Conservation (phyloP, 2,113 vertebrate species). For the Ornithorhynchus anatinus region DNA sequence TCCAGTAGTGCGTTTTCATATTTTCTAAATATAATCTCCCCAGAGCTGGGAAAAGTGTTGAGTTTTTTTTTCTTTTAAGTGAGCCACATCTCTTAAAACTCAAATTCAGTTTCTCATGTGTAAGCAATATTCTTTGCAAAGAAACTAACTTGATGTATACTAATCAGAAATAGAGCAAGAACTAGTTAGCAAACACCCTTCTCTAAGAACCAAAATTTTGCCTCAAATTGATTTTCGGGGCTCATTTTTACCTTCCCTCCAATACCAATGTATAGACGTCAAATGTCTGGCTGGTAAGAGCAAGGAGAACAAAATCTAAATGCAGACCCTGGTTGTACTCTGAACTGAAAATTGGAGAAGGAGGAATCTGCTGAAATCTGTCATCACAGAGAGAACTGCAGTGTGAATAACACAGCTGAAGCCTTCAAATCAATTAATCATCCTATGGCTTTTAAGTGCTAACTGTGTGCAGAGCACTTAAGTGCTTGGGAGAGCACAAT, state of each 20-base stretch:
- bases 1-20: constrained; percentile 8
- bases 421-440: too few species aligned
- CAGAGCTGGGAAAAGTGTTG: background rate
- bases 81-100: background rate
- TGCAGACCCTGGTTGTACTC: background rate
- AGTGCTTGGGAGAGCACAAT: too few species aligned
- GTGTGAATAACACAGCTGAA: too few species aligned
- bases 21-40: background rate
- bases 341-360: background rate
- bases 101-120: background rate
- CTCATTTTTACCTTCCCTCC: constrained; percentile 1
- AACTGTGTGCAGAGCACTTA: too few species aligned
- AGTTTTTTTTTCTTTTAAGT: constrained; percentile 20
- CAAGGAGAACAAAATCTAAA: constrained; percentile 20
- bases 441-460: too few species aligned
- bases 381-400: too few species aligned
- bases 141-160: constrained; percentile 12
- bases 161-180: background rate
- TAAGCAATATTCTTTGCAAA: background rate
- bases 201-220: background rate
- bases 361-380: too few species aligned
- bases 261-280: background rate
- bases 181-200: constrained; percentile 1
- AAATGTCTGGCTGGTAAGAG: background rate
- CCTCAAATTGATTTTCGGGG: constrained; percentile 17